phyloP scores from a whole-genome alignment of 2,797 vertebrate species.

The Micropoecilia bifurca region DNA sequence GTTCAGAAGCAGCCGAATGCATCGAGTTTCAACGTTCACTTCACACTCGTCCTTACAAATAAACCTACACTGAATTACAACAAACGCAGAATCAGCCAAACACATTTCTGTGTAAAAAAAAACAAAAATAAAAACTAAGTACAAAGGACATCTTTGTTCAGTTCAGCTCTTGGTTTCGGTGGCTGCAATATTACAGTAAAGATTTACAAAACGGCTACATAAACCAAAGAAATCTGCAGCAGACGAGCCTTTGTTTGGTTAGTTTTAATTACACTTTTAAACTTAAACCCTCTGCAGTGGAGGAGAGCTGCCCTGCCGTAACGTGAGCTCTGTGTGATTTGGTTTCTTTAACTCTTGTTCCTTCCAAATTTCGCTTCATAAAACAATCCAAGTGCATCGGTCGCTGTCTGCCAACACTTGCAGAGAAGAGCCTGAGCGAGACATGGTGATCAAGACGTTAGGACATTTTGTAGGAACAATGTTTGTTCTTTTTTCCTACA shows the following conservation, averaged over 20 bases:
- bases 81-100: constrained; percentile 30
- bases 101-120: constrained; percentile 47
- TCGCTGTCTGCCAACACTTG: constrained; percentile 92
- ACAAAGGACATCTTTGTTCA: constrained; percentile 53
- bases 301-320: constrained; percentile 18
- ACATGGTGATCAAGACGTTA: background rate
- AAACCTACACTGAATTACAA: constrained; percentile 18
- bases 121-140: constrained; percentile 43
- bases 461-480: background rate
- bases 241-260: constrained; percentile 19
- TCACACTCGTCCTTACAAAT: background rate
- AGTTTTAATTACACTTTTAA: constrained; percentile 34
- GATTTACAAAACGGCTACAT: constrained; percentile 27
- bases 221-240: constrained; percentile 5
- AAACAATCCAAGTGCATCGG: constrained; percentile 92
- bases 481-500: background rate
- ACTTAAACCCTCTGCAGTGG: constrained; percentile 11
- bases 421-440: constrained; percentile 86
- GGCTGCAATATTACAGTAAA: constrained; percentile 54
- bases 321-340: constrained; percentile 7
- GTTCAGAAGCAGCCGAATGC: constrained; percentile 51
- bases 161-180: constrained; percentile 58
- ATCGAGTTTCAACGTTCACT: constrained; percentile 24
- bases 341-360: constrained; percentile 7
- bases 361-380: constrained; percentile 75